phyloP scores from a whole-genome alignment of 2,113 vertebrate genomes.

The Aldabrachelys gigantea region DNA sequence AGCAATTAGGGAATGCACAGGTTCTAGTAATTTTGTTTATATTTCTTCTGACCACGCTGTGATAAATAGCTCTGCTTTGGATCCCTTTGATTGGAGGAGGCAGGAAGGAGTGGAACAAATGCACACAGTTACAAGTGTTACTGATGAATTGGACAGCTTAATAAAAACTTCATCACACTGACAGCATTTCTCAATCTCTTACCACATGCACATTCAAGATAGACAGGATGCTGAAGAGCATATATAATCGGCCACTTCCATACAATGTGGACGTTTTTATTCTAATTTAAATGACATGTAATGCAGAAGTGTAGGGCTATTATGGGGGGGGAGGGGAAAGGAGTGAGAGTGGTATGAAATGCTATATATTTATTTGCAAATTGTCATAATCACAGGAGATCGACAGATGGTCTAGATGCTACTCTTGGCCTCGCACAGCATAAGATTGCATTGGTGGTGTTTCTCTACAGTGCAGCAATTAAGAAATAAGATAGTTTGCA shows the following conservation, averaged over 20 bases:
- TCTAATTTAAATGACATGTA: not conserved
- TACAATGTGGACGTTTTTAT: not conserved
- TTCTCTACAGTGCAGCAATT: not conserved
- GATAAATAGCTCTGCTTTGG: not conserved
- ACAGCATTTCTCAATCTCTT: not conserved
- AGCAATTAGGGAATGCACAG: not conserved
- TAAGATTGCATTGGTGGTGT: not conserved
- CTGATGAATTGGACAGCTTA: not conserved
- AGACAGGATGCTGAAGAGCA: not conserved
- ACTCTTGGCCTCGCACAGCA: not conserved
- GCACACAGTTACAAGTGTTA: not conserved
- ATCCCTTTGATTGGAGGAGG: not conserved
- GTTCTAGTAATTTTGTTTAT: not conserved
- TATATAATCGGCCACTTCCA: not conserved
- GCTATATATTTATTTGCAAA: not conserved
- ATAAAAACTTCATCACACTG: too few species aligned
- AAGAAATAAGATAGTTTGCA: not conserved
- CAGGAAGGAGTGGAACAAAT: not conserved
- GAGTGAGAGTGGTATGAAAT: not conserved
- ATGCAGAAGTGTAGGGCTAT: not conserved
- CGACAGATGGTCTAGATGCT: not conserved
- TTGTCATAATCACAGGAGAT: not conserved
- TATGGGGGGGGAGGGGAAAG: too few species aligned
- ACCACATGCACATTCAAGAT: rapidly evolving
- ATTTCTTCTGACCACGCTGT: not conserved